These are phyloP conservation scores for Mormyrus proboscirostris DNA, from an alignment of 2,797 vertebrate species.

Conservation along the genomic window DNA sequence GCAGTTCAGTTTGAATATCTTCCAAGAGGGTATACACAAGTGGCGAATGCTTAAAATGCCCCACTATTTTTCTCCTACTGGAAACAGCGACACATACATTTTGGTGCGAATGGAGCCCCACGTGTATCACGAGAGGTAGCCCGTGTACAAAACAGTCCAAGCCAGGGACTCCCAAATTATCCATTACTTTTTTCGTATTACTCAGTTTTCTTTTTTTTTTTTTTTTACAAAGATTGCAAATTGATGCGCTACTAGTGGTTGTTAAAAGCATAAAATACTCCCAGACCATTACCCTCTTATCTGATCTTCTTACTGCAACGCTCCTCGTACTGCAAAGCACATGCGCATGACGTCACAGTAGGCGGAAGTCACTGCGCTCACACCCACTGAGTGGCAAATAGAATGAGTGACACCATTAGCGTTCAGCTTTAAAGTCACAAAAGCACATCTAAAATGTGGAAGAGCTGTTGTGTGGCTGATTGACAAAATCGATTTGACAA, in stretches of 20 bases:
- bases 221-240: not conserved
- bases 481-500: not conserved
- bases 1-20: too few species aligned
- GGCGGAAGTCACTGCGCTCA: not conserved
- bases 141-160: not conserved
- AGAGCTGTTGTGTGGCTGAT: not conserved
- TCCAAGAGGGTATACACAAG: too few species aligned
- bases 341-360: not conserved
- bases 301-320: not conserved
- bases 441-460: not conserved
- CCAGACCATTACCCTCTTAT: not conserved
- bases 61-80: too few species aligned
- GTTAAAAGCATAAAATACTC: not conserved
- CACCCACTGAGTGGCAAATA: not conserved
- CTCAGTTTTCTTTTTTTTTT: not conserved
- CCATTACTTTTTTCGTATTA: not conserved
- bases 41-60: too few species aligned
- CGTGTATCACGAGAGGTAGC: not conserved
- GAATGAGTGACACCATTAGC: not conserved
- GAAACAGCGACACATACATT: not conserved
- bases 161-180: not conserved
- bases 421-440: not conserved
- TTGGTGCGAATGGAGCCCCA: not conserved
- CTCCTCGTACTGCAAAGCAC: not conserved
- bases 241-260: not conserved